Percentiles rank a stretch among this genome's conserved stretches.
Evolutionary conservation across 2,888 invertebrate genomes (phyloP).

Genomic region (Drosophila tripunctata): DNA sequence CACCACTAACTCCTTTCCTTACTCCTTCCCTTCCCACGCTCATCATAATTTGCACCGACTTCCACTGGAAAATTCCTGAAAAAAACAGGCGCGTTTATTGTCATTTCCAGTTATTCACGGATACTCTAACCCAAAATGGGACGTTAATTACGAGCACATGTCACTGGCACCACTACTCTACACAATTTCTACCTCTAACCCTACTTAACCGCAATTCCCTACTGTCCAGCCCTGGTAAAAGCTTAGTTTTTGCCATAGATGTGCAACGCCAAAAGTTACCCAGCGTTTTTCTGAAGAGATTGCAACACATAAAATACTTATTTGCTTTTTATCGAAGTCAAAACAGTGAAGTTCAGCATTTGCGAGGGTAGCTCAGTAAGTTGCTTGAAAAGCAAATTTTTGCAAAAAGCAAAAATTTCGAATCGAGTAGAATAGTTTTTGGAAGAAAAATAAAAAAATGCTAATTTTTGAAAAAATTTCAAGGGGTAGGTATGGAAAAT

Average conservation of each 20-base stretch:
- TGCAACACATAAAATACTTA: constrained; percentile 50
- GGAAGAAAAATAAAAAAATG: neutral
- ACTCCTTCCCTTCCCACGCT: neutral
- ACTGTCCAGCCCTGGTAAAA: neutral
- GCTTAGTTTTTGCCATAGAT: neutral
- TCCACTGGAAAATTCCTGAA: constrained; percentile 14
- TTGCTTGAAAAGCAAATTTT: neutral
- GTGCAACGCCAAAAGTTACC: neutral
- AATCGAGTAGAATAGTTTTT: no score
- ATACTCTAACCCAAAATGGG: constrained; percentile 84
- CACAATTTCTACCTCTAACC: neutral
- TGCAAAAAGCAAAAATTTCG: neutral
- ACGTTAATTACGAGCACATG: constrained; percentile 83
- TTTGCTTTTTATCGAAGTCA: constrained; percentile 30
- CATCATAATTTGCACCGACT: constrained; percentile 6
- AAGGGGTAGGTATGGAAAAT: no score
- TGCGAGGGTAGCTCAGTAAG: constrained; percentile 12
- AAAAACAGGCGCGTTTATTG: constrained; percentile 43
- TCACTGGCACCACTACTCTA: constrained; percentile 54
- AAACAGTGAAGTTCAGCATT: constrained; percentile 5
- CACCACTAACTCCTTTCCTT: neutral
- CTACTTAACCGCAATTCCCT: no score
- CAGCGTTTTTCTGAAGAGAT: constrained; percentile 30
- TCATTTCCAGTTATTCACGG: constrained; percentile 83
- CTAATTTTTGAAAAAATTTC: no score